Evolutionary conservation across 2,797 vertebrate species (phyloP), one percentile per base, ranked within the genome.

Genomic region (Sitta carolinensis): DNA sequence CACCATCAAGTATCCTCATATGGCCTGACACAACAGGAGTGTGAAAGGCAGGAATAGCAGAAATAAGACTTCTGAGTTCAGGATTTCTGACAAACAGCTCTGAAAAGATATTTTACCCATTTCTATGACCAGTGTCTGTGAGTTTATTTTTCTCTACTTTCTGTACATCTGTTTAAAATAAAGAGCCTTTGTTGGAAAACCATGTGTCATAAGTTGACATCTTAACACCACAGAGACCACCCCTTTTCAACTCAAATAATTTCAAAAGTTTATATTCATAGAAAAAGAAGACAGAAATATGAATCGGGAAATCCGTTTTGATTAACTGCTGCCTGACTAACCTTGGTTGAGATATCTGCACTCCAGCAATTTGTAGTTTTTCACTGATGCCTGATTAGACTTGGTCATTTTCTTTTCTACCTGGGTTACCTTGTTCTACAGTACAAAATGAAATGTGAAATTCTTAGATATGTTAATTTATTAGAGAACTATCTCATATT

Each of bases 131-230:
- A 57, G 17, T 40, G 45, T 40, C 57, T n/a, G 13, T 54, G 27
- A 87, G 68, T 68, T 92, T 75, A 77, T 79, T 92, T 92, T 89
- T 77, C 5, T 1, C 70, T 84, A 36, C 14, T 85, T 90, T 92
- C 42, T 92, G 34, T 87, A 87, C 50, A 89, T 85, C 81, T 91
- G 70, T 87, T 96, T 84, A 87, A 89, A 92, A 95, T 87, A 84
- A 94, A 92, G 38, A 83, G 42, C 18, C n/a, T 80, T 74, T 85
- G 11, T 42, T 78, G 57, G 64, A 85, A 95, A 94, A 72, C 19
- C n/a, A 30, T 22, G 25, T 64, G 45, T 92, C 68, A 7, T 67
- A 82, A 74, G 9, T 43, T 54, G n/a, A 72, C 55, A 72, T 85
- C 64, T 89, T 87, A 74, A 77, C 64, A 83, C 42, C 43, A 63